A percentile compares a stretch with the other conserved stretches of the same genome.
These are phyloP conservation scores for Agrilus mali DNA, from an alignment of 2,888 invertebrate genomes.

Conservation along the genomic window DNA sequence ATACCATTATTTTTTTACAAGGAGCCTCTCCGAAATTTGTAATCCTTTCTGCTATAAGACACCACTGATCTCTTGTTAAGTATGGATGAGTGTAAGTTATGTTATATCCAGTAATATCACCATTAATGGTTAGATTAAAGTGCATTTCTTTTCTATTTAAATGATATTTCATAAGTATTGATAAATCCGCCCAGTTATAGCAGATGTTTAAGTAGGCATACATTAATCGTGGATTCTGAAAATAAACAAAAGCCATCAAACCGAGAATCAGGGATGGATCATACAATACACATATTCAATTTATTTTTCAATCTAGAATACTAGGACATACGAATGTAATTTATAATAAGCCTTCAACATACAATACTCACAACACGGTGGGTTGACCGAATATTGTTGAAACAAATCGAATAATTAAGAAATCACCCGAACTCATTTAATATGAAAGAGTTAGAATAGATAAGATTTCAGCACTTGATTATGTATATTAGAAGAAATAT, in stretches of 20 bases:
- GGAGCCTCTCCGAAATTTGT: conserved; percentile 31
- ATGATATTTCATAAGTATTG: conserved; percentile 24
- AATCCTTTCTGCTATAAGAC: conserved; percentile 29
- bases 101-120: conserved; percentile 23
- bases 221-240: conserved; percentile 28
- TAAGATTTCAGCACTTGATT: no score
- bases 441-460: no score
- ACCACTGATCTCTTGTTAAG: conserved; percentile 28
- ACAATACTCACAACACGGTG: no score
- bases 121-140: conserved; percentile 16
- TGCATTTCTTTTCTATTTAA: conserved; percentile 18
- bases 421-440: no score
- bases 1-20: conserved; percentile 25
- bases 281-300: no score
- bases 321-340: no score
- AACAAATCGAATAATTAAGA: no score
- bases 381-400: no score
- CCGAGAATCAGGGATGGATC: no score
- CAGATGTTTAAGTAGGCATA: conserved; percentile 26
- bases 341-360: no score
- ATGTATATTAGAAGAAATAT: no score
- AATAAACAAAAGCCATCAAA: conserved; percentile 11
- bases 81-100: conserved; percentile 29
- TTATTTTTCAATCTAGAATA: no score
- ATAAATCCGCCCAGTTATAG: conserved; percentile 29